Evolutionary conservation across 2,797 vertebrate species (phyloP).

Genomic region (Sandelia bainsii): DNA sequence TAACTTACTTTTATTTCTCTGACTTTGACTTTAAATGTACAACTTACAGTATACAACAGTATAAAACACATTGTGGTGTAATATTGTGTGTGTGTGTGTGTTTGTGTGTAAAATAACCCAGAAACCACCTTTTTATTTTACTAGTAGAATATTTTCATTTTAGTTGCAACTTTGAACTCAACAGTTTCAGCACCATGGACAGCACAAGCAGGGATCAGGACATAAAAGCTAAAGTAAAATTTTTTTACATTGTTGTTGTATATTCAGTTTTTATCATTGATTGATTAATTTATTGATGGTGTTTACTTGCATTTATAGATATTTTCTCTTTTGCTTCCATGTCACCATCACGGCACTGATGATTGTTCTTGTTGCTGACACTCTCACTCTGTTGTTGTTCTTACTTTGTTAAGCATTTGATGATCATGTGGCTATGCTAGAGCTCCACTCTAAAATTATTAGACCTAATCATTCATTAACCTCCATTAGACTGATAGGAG

Average conservation of each 20-base stretch:
- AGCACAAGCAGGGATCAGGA: not conserved
- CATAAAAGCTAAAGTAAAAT: not conserved
- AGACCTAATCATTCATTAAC: slow-evolving; percentile 84
- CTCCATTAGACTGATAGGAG: slow-evolving; percentile 84
- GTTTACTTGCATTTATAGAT: not conserved
- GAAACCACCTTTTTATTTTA: not conserved
- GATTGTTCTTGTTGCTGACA: slow-evolving; percentile 43
- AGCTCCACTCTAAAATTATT: slow-evolving; percentile 82
- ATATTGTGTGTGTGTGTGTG: too few relatives aligned
- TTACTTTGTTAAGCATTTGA: slow-evolving; percentile 61
- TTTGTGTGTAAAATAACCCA: too few relatives aligned
- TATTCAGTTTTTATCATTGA: not conserved
- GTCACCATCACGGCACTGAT: not conserved
- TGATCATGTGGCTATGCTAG: slow-evolving; percentile 66
- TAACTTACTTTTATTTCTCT: too few relatives aligned
- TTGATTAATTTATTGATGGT: not conserved
- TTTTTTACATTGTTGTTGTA: not conserved
- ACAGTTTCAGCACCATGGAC: slow-evolving; percentile 10
- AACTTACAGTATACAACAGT: too few relatives aligned
- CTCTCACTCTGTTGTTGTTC: slow-evolving; percentile 29
- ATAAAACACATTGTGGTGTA: not conserved
- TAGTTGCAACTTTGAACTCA: not conserved
- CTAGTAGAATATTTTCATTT: not conserved
- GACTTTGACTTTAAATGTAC: not conserved
- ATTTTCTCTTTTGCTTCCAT: slow-evolving; percentile 11